Conservation (phyloP, 2,797 vertebrate genomes). For the Melanotaenia pygmaea region DNA sequence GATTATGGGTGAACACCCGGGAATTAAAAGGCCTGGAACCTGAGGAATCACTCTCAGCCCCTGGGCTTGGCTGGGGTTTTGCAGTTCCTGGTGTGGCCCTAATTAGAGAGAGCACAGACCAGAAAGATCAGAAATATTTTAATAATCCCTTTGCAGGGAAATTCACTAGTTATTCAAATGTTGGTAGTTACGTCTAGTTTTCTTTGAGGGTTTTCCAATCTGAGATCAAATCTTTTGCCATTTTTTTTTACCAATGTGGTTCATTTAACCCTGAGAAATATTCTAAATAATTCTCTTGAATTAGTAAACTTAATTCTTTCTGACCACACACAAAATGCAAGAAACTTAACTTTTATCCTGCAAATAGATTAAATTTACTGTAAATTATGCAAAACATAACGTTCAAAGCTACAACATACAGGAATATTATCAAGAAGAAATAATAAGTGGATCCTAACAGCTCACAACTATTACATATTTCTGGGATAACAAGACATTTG, state of each 20-base stretch:
- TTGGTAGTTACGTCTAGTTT: not conserved
- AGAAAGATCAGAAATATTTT: no score
- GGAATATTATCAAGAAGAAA: not conserved
- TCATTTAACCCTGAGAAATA: no score
- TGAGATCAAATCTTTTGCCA: not conserved
- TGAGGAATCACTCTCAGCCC: conserved; percentile 21
- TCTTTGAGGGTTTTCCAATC: not conserved
- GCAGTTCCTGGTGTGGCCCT: conserved; percentile 47
- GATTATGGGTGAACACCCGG: conserved; percentile 22
- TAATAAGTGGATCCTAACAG: no score
- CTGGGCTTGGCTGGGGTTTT: conserved; percentile 4
- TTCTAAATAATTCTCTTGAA: not conserved
- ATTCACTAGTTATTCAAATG: not conserved
- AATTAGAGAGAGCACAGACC: conserved; percentile 26
- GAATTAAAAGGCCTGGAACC: conserved; percentile 55
- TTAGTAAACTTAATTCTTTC: no score
- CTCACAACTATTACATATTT: not conserved
- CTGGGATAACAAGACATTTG: no score
- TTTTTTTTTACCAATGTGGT: not conserved
- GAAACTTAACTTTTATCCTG: not conserved
- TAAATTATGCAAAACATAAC: not conserved
- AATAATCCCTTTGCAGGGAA: no score
- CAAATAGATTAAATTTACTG: not conserved
- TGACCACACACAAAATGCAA: not conserved
- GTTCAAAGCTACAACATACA: not conserved